These are phyloP conservation scores for Drosophila anceps DNA, from an alignment of 2,888 invertebrate species.

Conservation along the genomic window DNA sequence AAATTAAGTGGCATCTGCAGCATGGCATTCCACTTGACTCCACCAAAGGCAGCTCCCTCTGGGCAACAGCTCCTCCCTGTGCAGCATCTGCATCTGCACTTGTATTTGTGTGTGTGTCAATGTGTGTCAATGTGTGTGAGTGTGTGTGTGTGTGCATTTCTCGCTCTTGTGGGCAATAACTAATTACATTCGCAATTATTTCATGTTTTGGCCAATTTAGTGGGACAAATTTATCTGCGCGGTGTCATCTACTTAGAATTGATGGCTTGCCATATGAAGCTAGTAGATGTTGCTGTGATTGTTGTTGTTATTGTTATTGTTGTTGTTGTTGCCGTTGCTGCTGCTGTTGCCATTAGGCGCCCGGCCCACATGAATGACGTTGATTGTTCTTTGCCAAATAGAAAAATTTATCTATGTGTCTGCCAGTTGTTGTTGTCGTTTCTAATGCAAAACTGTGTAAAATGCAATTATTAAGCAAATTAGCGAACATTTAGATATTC, in stretches of 20 bases:
- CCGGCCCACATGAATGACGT: conserved; percentile 63
- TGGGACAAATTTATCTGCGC: conserved; percentile 86
- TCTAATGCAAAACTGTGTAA: conserved; percentile 56
- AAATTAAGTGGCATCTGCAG: conserved; percentile 83
- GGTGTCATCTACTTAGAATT: conserved; percentile 86
- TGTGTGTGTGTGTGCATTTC: conserved; percentile 48
- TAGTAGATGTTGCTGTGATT: conserved; percentile 28
- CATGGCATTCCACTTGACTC: conserved; percentile 79
- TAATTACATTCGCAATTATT: conserved; percentile 86
- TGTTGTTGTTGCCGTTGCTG: not conserved
- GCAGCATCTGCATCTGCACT: conserved; percentile 35
- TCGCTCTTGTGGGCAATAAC: conserved; percentile 84
- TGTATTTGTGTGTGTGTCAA: conserved; percentile 12
- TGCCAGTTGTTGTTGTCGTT: conserved; percentile 52
- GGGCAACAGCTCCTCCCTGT: conserved; percentile 12
- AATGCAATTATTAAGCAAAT: conserved; percentile 79
- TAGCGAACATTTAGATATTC: conserved; percentile 75
- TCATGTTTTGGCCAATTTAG: conserved; percentile 86
- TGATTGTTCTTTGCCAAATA: conserved; percentile 77
- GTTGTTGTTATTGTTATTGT: conserved; percentile 20
- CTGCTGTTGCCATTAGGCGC: conserved; percentile 66
- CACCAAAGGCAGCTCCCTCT: conserved; percentile 50
- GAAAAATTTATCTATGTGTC: conserved; percentile 64
- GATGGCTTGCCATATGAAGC: conserved; percentile 79
- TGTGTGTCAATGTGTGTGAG: conserved; percentile 7